Evolutionary conservation across 92 coral and sea anemone species (phyloP).

Genomic region (Heliopora coerulea): DNA sequence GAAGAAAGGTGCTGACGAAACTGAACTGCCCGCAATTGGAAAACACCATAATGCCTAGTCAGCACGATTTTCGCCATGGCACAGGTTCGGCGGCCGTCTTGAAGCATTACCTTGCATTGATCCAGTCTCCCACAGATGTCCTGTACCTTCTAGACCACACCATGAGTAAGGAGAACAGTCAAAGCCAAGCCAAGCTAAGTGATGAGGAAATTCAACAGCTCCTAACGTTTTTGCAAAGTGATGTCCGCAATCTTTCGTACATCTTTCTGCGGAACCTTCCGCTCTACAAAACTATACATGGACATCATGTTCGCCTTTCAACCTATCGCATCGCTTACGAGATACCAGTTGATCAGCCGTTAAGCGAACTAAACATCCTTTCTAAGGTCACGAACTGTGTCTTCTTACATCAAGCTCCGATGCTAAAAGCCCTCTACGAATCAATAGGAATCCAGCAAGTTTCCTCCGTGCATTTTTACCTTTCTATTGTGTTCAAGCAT

Average conservation of each 20-base stretch:
- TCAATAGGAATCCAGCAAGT: slow-evolving; percentile 29
- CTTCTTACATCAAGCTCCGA: slow-evolving; percentile 39
- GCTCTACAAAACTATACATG: slow-evolving; percentile 44
- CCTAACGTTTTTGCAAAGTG: slow-evolving; percentile 48
- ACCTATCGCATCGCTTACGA: slow-evolving; percentile 20
- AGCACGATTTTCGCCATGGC: not conserved
- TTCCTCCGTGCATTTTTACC: slow-evolving; percentile 42
- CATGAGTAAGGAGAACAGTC: slow-evolving; percentile 21
- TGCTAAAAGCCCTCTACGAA: slow-evolving; percentile 34
- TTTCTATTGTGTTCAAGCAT: slow-evolving; percentile 33
- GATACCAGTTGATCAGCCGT: slow-evolving; percentile 41
- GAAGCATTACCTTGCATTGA: slow-evolving; percentile 62
- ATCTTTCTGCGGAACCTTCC: slow-evolving; percentile 41
- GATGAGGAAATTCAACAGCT: slow-evolving; percentile 38
- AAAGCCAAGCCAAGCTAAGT: not conserved
- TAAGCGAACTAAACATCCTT: slow-evolving; percentile 33
- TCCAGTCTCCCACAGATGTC: slow-evolving; percentile 65
- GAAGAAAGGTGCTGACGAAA: slow-evolving; percentile 55
- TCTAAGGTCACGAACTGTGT: slow-evolving; percentile 22
- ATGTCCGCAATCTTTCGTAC: slow-evolving; percentile 28
- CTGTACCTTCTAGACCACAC: slow-evolving; percentile 60
- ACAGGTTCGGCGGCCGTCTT: slow-evolving; percentile 47
- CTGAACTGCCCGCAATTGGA: slow-evolving; percentile 82
- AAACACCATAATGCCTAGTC: slow-evolving; percentile 53
- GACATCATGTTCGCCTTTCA: slow-evolving; percentile 38